A percentile compares a stretch with the other conserved stretches of the same genome.
phyloP scores from a whole-genome alignment of 2,888 invertebrate genomes.

The Pandemis corylana region DNA sequence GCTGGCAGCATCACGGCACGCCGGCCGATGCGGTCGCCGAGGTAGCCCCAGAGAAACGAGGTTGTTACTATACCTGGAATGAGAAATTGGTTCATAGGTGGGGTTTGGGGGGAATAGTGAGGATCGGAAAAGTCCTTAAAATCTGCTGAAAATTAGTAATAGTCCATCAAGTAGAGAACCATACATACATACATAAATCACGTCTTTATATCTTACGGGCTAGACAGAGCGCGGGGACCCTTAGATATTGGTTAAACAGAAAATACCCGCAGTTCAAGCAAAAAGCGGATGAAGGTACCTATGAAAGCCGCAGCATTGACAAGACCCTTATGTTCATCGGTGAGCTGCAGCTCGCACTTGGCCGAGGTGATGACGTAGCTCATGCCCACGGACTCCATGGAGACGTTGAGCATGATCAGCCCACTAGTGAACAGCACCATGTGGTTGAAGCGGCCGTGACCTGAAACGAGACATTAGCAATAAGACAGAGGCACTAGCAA shows the following conservation, averaged over 20 bases:
- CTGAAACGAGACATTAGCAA: conserved; percentile 54
- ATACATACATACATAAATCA: no score
- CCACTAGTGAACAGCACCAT: conserved; percentile 86
- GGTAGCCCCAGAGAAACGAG: conserved; percentile 91
- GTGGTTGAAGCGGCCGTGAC: conserved; percentile 87
- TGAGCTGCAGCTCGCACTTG: conserved; percentile 87
- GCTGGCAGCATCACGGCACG: conserved; percentile 84
- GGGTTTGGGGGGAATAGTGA: neutral
- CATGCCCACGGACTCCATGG: conserved; percentile 88
- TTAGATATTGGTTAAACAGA: no score
- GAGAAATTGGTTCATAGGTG: neutral
- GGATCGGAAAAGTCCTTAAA: no score
- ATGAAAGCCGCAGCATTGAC: conserved; percentile 84
- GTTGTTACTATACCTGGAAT: conserved; percentile 87
- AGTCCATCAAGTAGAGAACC: no score
- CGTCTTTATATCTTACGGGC: no score
- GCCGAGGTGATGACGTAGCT: conserved; percentile 88
- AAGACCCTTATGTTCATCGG: conserved; percentile 85
- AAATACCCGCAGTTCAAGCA: no score
- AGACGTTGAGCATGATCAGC: conserved; percentile 87
- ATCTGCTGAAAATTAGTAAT: no score
- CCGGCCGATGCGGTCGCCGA: conserved; percentile 90
- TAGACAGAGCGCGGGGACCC: no score
- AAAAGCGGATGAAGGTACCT: conserved; percentile 2
- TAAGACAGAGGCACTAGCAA: no score